phyloP scores from a whole-genome alignment of 64 coral and sea anemone species.

The Porites australiensis region DNA sequence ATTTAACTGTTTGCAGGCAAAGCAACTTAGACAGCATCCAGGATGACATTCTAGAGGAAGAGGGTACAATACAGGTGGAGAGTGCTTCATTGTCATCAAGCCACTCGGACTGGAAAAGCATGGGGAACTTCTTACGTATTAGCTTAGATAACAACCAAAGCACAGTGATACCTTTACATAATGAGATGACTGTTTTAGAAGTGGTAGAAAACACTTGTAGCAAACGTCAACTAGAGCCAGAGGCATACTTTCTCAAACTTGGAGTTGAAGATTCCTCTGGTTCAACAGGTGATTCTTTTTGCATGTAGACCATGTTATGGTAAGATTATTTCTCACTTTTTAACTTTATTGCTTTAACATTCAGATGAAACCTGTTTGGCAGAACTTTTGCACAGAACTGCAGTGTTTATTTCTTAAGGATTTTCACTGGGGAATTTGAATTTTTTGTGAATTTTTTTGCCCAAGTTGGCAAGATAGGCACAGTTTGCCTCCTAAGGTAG shows the following conservation, averaged over 20 bases:
- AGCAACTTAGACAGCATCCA: conserved; percentile 74
- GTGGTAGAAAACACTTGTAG: conserved; percentile 81
- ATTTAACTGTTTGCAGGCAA: conserved; percentile 10
- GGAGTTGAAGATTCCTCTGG: conserved; percentile 78
- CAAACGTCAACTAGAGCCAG: conserved; percentile 88
- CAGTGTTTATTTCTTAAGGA: too few relatives aligned
- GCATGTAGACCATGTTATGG: not conserved
- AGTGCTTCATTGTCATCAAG: conserved; percentile 67
- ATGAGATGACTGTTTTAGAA: conserved; percentile 88
- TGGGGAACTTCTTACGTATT: conserved; percentile 93
- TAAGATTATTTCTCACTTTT: too few relatives aligned
- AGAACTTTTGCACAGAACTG: too few relatives aligned
- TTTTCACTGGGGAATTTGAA: too few relatives aligned
- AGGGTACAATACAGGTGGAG: conserved; percentile 23
- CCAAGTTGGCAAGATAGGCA: too few relatives aligned
- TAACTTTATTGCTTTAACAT: too few relatives aligned
- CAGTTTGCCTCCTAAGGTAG: too few relatives aligned
- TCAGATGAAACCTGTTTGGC: too few relatives aligned
- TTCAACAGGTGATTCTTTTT: conserved; percentile 56
- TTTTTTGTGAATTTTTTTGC: too few relatives aligned
- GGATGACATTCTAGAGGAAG: conserved; percentile 69
- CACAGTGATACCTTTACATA: conserved; percentile 79
- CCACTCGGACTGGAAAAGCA: conserved; percentile 90
- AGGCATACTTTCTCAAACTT: conserved; percentile 85
- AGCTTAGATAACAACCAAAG: conserved; percentile 81